Evolutionary conservation across 1,140 invertebrate genomes (phyloP).

Genomic region (Penaeus japonicus): DNA sequence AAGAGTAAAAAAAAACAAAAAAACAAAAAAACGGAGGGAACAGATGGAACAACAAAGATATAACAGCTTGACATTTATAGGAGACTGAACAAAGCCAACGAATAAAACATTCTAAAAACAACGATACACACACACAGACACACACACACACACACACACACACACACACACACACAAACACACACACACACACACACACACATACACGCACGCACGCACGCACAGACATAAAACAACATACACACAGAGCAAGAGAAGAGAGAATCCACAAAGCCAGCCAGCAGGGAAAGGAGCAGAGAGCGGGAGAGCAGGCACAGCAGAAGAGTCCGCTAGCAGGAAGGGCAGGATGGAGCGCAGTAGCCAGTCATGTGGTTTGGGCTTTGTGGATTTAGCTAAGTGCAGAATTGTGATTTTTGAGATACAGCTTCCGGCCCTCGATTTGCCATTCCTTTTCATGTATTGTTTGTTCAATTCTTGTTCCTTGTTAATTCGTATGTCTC

Average conservation of each 20-base stretch:
- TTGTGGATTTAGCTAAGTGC: too few species aligned
- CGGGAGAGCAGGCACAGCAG: too few species aligned
- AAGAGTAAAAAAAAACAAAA: background rate
- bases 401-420: too few species aligned
- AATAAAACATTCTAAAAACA: background rate
- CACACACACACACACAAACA: background rate
- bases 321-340: too few species aligned
- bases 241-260: background rate
- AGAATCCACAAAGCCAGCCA: too few species aligned
- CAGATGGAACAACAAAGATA: background rate
- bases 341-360: too few species aligned
- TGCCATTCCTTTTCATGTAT: too few species aligned
- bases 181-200: background rate
- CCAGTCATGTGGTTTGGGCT: too few species aligned
- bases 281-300: too few species aligned
- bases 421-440: too few species aligned
- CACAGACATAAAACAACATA: background rate
- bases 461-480: too few species aligned
- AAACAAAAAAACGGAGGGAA: background rate
- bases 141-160: background rate
- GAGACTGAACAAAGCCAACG: background rate
- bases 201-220: background rate
- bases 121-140: background rate
- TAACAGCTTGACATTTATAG: background rate
- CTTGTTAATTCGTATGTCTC: too few species aligned